Evolutionary conservation across 1,140 invertebrate species (phyloP).

Genomic region (Maniola jurtina): DNA sequence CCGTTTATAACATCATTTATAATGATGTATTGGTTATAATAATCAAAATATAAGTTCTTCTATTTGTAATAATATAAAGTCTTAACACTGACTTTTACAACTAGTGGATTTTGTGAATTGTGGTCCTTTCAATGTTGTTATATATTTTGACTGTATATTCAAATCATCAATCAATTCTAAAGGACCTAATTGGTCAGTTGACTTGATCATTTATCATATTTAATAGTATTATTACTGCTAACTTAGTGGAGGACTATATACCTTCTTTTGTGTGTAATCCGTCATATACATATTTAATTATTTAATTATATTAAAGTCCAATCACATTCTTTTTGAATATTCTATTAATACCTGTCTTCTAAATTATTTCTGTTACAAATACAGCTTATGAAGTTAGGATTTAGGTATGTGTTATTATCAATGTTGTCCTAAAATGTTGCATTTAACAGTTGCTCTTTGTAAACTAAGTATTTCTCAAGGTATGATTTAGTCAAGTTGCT

Average conservation of each 20-base stretch:
- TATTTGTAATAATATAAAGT: too few relatives aligned
- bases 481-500: conserved; percentile 2
- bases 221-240: conserved; percentile 22
- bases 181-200: conserved; percentile 31
- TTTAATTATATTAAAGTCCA: neutral
- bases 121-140: too few relatives aligned
- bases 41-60: too few relatives aligned
- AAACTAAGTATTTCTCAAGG: conserved; percentile 3
- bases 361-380: neutral
- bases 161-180: conserved; percentile 1
- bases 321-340: neutral
- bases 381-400: conserved; percentile 12
- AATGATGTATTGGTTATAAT: too few relatives aligned
- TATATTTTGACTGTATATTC: too few relatives aligned
- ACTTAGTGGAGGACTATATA: neutral
- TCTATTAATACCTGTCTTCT: neutral
- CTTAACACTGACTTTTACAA: too few relatives aligned
- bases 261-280: too few relatives aligned
- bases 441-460: conserved; percentile 29
- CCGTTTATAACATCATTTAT: too few relatives aligned
- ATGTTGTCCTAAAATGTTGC: conserved; percentile 32
- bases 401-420: conserved; percentile 31
- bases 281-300: neutral
- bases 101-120: too few relatives aligned
- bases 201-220: conserved; percentile 8